Evolutionary conservation across 2,113 vertebrate genomes (phyloP), one percentile per base, ranked within the genome.

Genomic region (Actenoides lindsayi): DNA sequence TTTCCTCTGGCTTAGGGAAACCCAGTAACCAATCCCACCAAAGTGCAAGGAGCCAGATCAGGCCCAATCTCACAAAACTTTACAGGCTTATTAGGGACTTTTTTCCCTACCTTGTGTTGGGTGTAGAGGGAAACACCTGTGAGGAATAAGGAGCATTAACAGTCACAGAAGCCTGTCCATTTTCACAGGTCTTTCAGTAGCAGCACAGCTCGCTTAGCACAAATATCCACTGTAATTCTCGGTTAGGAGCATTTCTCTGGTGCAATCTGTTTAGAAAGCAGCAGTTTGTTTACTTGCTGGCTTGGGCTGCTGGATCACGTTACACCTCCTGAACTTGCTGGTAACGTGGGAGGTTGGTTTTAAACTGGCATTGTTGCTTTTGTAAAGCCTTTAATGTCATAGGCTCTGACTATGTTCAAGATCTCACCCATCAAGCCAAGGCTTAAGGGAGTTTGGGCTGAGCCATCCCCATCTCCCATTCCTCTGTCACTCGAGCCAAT

Each of bases 311-410:
- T 20, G 16, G 94, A 87, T 97, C 96, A 82, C 11, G 0, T 97
- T 96, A 89, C 94, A 94, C 88, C 96, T 94, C 92, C 94, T 46
- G 53, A 75, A 79, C 88, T 81, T 94, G 78, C 65, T 46, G 71
- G 35, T 93, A 65, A 54, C 8, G 51, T 46, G 56, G 84, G 90
- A 92, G 79, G 83, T 54, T 90, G 92, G 21, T 78, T 88, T 94
- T 92, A 94, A 93, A 85, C 74, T 65, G 65, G 78, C 86, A 79
- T 69, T 90, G 94, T 89, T 96, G 84, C 93, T 97, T 97, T 94
- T 86, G 89, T 93, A 97, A 97, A 97, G 92, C 93, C 91, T 89
- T 94, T 91, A 90, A 96, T 85, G 90, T 94, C 27, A 0, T 7
- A 65, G 73, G 37, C 50, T 89, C 62, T 60, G 69, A 31, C 83